Evolutionary conservation across 2,888 invertebrate species (phyloP).

Genomic region (Himalopsyche tibetana): DNA sequence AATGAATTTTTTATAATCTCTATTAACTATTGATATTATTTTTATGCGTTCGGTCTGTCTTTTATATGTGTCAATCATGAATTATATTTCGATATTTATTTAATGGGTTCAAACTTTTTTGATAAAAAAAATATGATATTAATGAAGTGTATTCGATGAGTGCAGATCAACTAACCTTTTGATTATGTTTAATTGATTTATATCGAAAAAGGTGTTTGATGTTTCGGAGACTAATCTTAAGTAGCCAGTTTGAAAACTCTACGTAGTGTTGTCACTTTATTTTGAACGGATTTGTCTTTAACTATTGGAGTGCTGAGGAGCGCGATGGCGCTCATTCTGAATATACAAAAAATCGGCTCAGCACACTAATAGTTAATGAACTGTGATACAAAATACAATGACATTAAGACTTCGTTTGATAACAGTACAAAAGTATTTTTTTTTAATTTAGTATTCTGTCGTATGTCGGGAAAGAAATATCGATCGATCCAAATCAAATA

Average conservation of each 20-base stretch:
- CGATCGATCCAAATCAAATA: neutral
- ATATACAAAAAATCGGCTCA: too few relatives aligned
- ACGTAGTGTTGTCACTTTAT: neutral
- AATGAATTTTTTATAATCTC: neutral
- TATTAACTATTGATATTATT: slow-evolving; percentile 3
- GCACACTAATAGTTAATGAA: too few relatives aligned
- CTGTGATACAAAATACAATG: neutral
- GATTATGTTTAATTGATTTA: neutral
- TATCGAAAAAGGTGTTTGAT: neutral
- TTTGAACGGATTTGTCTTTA: neutral
- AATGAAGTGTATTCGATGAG: too few relatives aligned
- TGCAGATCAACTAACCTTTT: too few relatives aligned
- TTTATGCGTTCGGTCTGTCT: neutral
- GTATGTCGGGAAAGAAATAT: neutral
- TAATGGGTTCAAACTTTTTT: neutral
- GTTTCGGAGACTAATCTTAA: neutral
- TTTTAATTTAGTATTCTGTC: neutral
- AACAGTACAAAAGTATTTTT: slow-evolving; percentile 11
- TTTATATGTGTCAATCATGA: neutral
- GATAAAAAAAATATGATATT: too few relatives aligned
- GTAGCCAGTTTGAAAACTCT: neutral
- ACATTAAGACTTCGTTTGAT: neutral
- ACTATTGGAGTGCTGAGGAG: neutral
- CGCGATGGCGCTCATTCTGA: too few relatives aligned
- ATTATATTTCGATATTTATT: slow-evolving; percentile 11